Percentiles rank a stretch among this genome's conserved stretches.
These are phyloP conservation scores for Doryteuthis pealeii DNA, from an alignment of 1,140 invertebrate genomes.

Conservation along the genomic window DNA sequence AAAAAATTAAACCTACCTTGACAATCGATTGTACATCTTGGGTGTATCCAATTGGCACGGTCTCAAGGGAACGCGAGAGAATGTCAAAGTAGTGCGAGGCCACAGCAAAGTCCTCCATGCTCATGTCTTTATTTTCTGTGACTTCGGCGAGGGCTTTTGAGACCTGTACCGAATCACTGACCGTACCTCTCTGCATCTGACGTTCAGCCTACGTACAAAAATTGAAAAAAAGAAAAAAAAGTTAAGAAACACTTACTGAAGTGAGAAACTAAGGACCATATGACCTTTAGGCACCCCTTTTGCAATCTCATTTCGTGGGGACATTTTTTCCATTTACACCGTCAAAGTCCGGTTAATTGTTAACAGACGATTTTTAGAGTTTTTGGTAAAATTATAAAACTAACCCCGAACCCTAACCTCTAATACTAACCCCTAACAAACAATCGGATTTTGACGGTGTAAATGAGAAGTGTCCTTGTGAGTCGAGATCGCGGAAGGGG, in stretches of 20 bases:
- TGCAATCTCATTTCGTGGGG: too few relatives aligned
- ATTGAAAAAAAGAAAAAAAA: not conserved
- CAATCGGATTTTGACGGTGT: too few relatives aligned
- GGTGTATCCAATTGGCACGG: slow-evolving; percentile 2
- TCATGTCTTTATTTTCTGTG: slow-evolving; percentile 22
- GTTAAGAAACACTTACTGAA: not conserved
- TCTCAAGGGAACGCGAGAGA: slow-evolving; percentile 11
- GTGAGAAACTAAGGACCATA: too few relatives aligned
- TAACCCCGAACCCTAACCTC: too few relatives aligned
- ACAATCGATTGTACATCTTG: slow-evolving; percentile 24
- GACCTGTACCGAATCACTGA: slow-evolving; percentile 14
- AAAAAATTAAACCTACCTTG: slow-evolving; percentile 23
- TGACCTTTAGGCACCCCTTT: too few relatives aligned
- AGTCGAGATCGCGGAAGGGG: too few relatives aligned
- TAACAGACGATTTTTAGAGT: too few relatives aligned
- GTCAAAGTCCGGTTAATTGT: too few relatives aligned
- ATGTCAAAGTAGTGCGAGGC: slow-evolving; percentile 25
- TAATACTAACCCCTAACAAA: too few relatives aligned
- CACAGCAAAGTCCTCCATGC: slow-evolving; percentile 23
- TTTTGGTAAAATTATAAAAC: too few relatives aligned
- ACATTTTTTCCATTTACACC: too few relatives aligned
- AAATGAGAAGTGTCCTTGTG: too few relatives aligned
- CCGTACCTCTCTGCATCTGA: not conserved
- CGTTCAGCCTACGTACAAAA: not conserved
- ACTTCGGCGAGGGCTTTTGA: slow-evolving; percentile 20